A percentile compares a stretch with the other conserved stretches of the same genome.
Evolutionary conservation across 2,888 invertebrate species (phyloP).

Genomic region (Criorhina ranunculi): DNA sequence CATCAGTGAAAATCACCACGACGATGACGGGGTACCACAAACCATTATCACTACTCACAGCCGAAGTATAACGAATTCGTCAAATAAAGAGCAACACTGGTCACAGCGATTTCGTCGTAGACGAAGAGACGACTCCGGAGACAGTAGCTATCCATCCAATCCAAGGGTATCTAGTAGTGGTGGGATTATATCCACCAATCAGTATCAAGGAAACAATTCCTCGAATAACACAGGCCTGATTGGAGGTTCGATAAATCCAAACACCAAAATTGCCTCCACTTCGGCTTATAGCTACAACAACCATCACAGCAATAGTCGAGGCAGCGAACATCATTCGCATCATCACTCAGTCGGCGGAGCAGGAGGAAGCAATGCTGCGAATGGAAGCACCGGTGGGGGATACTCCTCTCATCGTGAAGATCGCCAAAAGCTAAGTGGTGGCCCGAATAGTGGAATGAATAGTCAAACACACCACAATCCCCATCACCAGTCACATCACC

Average conservation of each 20-base stretch:
- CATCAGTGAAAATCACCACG: conserved; percentile 63
- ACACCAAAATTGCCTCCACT: conserved; percentile 77
- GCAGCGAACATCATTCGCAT: conserved; percentile 68
- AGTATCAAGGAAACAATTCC: conserved; percentile 46
- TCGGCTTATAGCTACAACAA: conserved; percentile 73
- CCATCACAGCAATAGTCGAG: conserved; percentile 70
- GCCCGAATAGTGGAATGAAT: conserved; percentile 56
- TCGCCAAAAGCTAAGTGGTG: conserved; percentile 70
- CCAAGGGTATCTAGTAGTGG: conserved; percentile 65
- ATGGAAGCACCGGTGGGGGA: conserved; percentile 75
- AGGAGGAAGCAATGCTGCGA: conserved; percentile 63
- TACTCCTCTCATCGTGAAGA: conserved; percentile 79
- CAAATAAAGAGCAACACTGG: conserved; percentile 81
- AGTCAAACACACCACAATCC: conserved; percentile 73
- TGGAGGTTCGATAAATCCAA: conserved; percentile 76
- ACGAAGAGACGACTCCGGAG: conserved; percentile 81
- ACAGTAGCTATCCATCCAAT: conserved; percentile 81
- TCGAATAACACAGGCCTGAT: conserved; percentile 57
- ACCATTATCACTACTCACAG: conserved; percentile 62
- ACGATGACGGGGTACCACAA: conserved; percentile 59
- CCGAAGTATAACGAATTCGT: conserved; percentile 69
- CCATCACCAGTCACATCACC: conserved; percentile 79
- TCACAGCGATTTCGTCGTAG: conserved; percentile 81
- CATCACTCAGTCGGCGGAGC: conserved; percentile 78
- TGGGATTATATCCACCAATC: conserved; percentile 60